These are phyloP conservation scores for Hypocryptadius cinnamomeus DNA, from an alignment of 2,113 vertebrate genomes.

Conservation along the genomic window DNA sequence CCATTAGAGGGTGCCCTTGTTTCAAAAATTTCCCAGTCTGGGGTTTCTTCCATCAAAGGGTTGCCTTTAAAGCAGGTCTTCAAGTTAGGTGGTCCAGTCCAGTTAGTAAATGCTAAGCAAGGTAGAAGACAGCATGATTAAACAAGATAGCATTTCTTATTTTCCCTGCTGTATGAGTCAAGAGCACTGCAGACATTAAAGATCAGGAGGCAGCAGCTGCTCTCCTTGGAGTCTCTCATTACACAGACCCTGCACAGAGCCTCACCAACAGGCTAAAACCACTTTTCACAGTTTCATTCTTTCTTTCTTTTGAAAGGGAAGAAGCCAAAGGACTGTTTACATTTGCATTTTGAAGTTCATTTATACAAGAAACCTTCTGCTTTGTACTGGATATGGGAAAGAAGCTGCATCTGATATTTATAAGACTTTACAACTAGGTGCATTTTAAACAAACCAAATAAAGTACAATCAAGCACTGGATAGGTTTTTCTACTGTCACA, in stretches of 20 bases:
- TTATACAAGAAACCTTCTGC: background rate
- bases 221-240: slow-evolving; percentile 42
- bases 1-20: slow-evolving; percentile 69
- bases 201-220: slow-evolving; percentile 51
- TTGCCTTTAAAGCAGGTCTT: slow-evolving; percentile 45
- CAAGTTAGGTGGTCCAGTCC: slow-evolving; percentile 70
- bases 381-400: background rate
- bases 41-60: background rate
- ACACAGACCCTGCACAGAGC: slow-evolving; percentile 31
- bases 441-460: background rate
- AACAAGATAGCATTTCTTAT: slow-evolving; percentile 69
- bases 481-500: background rate
- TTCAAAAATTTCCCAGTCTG: slow-evolving; percentile 15
- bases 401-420: background rate
- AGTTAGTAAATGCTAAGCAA: slow-evolving; percentile 46
- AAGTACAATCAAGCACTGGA: background rate
- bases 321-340: background rate
- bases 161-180: slow-evolving; percentile 50
- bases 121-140: slow-evolving; percentile 57
- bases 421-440: background rate
- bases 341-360: background rate
- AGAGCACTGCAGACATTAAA: slow-evolving; percentile 36
- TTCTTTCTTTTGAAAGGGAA: background rate
- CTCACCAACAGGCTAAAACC: background rate
- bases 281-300: background rate